Conservation (phyloP, 2,113 vertebrate genomes). For the Boulengeromyrus knoepffleri region DNA sequence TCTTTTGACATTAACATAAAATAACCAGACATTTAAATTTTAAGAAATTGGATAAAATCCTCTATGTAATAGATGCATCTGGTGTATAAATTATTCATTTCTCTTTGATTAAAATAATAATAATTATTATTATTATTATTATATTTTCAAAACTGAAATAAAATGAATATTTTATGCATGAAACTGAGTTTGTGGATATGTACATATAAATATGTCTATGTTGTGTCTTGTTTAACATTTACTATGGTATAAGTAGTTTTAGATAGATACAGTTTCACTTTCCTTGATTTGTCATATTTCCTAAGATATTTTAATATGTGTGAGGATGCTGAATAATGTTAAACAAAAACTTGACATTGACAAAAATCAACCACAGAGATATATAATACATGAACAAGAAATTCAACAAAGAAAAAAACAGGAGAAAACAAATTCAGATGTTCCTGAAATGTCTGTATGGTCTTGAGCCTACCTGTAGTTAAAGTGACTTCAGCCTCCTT, state of each 20-base stretch:
- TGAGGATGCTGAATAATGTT: neutral
- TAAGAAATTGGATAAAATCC: neutral
- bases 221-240: neutral
- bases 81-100: neutral
- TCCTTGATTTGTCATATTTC: neutral
- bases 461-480: slow-evolving; percentile 47
- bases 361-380: slow-evolving; percentile 10
- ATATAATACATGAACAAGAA: slow-evolving; percentile 10
- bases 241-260: neutral
- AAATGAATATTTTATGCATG: neutral
- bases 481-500: slow-evolving; percentile 22
- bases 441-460: neutral
- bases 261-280: neutral
- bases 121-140: neutral
- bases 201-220: neutral
- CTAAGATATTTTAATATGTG: neutral
- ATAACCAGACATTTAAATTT: neutral
- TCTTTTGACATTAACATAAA: neutral
- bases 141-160: neutral
- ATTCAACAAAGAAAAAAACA: neutral
- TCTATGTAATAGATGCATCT: neutral
- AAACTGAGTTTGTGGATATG: neutral
- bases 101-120: neutral
- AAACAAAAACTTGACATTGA: neutral
- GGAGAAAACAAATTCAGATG: slow-evolving; percentile 20